phyloP scores from a whole-genome alignment of 2,797 vertebrate genomes.

The Halcyon chelicuti region DNA sequence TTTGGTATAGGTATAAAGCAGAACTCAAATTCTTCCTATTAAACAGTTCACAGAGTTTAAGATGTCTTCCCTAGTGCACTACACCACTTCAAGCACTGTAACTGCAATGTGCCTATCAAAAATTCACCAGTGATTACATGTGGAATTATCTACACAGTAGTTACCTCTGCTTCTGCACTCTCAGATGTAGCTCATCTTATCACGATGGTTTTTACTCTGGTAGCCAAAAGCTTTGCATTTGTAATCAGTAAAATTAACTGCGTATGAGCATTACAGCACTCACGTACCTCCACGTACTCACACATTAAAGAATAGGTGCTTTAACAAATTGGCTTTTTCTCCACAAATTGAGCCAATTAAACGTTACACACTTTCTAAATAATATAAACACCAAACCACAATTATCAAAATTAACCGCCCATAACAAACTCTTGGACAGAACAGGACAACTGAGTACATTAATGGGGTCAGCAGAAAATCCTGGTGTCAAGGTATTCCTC shows the following conservation, averaged over 20 bases:
- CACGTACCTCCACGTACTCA: neutral
- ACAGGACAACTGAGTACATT: neutral
- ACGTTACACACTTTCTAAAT: neutral
- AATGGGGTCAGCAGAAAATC: neutral
- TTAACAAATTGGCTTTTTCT: neutral
- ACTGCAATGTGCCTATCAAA: neutral
- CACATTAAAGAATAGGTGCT: neutral
- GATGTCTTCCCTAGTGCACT: neutral
- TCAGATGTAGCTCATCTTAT: neutral
- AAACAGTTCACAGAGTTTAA: neutral
- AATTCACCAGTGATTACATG: neutral
- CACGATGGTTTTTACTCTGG: neutral
- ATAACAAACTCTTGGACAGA: neutral
- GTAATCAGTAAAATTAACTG: neutral
- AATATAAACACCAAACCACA: neutral
- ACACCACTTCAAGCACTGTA: neutral
- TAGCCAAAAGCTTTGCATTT: neutral
- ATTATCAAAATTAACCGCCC: neutral
- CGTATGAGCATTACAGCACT: neutral
- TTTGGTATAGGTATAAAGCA: neutral
- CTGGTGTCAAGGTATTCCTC: neutral
- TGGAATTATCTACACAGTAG: neutral
- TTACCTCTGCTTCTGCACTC: neutral
- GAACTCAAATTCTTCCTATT: neutral
- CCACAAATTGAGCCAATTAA: neutral